phyloP scores from a whole-genome alignment of 2,888 invertebrate species.

The Heliconius cydno region DNA sequence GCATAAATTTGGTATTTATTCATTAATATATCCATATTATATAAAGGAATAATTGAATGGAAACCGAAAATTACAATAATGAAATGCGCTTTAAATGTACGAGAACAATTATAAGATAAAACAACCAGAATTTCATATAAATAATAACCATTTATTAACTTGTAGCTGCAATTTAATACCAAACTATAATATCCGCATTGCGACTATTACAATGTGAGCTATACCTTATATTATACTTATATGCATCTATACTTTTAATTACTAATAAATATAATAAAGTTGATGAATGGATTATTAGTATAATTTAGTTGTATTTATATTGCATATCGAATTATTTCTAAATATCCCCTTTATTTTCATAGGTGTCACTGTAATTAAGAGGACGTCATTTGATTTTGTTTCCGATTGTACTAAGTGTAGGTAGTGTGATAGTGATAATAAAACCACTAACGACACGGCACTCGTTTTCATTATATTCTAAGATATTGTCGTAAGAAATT shows the following conservation, averaged over 20 bases:
- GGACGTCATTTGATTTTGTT: no score
- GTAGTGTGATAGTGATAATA: no score
- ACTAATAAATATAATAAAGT: not conserved
- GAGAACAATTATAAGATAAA: slow-evolving; percentile 4
- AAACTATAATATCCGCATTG: slow-evolving; percentile 17
- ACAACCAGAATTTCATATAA: not conserved
- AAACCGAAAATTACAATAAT: slow-evolving; percentile 7
- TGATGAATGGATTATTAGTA: no score
- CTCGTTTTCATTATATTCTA: no score
- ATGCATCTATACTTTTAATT: not conserved
- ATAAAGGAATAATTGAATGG: not conserved
- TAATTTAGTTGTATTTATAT: no score
- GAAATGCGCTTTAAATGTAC: not conserved
- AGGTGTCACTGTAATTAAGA: no score
- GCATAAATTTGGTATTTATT: not conserved
- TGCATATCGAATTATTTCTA: no score
- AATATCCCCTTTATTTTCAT: no score
- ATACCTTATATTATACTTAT: not conserved
- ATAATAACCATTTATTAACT: not conserved
- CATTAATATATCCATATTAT: not conserved
- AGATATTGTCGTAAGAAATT: no score
- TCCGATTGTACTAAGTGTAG: no score
- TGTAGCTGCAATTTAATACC: slow-evolving; percentile 13
- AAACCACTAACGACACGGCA: no score
- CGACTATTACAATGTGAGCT: slow-evolving; percentile 19